A percentile compares a stretch with the other conserved stretches of the same genome.
Evolutionary conservation across 2,888 invertebrate genomes (phyloP).

Genomic region (Erebia epiphron): DNA sequence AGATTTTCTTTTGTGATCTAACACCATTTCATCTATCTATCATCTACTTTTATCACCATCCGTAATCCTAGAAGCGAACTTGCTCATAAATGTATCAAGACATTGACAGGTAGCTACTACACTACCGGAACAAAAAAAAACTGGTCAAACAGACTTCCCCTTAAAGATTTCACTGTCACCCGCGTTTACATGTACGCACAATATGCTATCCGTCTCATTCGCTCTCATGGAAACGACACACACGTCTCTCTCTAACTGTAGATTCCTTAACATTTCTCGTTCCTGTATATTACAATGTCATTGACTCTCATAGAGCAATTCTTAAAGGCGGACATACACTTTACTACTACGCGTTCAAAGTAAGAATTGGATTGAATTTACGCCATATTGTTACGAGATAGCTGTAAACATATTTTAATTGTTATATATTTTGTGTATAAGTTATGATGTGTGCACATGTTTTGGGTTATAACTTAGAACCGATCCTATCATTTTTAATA

Average conservation of each 20-base stretch:
- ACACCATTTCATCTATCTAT: no score
- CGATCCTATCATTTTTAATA: no score
- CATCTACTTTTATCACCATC: no score
- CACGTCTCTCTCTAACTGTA: constrained; percentile 48
- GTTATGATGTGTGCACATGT: no score
- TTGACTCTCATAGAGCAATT: constrained; percentile 44
- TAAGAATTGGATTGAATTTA: no score
- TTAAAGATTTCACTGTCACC: constrained; percentile 68
- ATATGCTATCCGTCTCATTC: constrained; percentile 24
- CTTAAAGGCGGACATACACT: constrained; percentile 1
- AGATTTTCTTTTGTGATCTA: no score
- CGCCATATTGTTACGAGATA: no score
- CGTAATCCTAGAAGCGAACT: no score
- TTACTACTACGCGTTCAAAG: neutral
- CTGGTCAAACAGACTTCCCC: constrained; percentile 45
- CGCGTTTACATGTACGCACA: constrained; percentile 52
- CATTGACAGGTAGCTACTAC: neutral
- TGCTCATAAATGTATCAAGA: neutral
- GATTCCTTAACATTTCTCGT: constrained; percentile 45
- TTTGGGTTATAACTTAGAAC: no score
- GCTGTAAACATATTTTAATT: no score
- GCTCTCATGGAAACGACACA: constrained; percentile 32
- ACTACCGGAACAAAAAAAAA: constrained; percentile 17
- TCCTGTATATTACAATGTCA: constrained; percentile 47
- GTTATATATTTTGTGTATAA: no score